phyloP scores from a whole-genome alignment of 1,140 invertebrate species.

The Holotrichia oblita region DNA sequence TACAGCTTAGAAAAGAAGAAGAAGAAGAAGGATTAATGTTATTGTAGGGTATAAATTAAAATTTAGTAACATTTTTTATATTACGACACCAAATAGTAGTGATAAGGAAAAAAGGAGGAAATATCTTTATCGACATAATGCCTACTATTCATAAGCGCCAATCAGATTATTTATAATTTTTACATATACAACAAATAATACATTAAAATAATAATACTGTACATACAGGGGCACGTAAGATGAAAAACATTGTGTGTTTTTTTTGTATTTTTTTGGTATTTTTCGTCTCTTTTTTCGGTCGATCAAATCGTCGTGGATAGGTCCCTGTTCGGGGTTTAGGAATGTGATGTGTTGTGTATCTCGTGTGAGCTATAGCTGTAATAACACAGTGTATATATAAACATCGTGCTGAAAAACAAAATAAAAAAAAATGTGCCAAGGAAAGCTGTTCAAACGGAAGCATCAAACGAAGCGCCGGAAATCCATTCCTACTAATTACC shows the following conservation, averaged over 20 bases:
- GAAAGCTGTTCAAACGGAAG: background rate
- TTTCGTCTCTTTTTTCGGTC: slow-evolving; percentile 8
- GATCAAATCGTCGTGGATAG: background rate
- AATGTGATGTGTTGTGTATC: slow-evolving; percentile 36
- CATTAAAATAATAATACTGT: slow-evolving; percentile 25
- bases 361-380: slow-evolving; percentile 31
- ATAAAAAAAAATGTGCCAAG: background rate
- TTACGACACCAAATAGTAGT: too few relatives aligned
- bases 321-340: slow-evolving; percentile 12
- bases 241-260: slow-evolving; percentile 38
- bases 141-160: background rate
- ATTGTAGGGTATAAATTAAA: too few relatives aligned
- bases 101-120: too few relatives aligned
- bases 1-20: too few relatives aligned
- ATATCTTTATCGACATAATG: too few relatives aligned
- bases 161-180: slow-evolving; percentile 23
- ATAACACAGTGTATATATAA: slow-evolving; percentile 6
- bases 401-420: background rate
- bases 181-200: background rate
- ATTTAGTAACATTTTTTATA: too few relatives aligned
- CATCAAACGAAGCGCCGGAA: background rate
- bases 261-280: slow-evolving; percentile 19
- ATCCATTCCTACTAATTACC: too few relatives aligned
- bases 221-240: slow-evolving; percentile 38
- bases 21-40: too few relatives aligned